phyloP scores from a whole-genome alignment of 2,797 vertebrate species.

The Eleutherodactylus coqui region DNA sequence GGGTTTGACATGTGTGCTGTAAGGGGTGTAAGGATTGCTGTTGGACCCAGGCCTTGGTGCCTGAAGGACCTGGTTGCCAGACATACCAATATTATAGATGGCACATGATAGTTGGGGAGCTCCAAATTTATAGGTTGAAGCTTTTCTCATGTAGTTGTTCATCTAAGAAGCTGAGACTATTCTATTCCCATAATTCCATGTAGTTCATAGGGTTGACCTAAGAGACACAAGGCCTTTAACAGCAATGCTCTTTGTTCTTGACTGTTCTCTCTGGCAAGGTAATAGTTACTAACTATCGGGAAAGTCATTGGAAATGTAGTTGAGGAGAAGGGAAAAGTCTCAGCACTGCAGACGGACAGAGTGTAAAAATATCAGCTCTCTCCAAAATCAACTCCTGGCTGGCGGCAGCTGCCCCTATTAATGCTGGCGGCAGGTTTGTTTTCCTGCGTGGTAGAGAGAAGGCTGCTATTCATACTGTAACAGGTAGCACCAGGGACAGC shows the following conservation, averaged over 20 bases:
- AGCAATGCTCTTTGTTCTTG: conserved; percentile 6
- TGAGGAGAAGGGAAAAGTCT: conserved; percentile 55
- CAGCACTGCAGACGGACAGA: conserved; percentile 53
- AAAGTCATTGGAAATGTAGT: conserved; percentile 55
- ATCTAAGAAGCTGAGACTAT: not conserved
- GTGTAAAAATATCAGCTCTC: conserved; percentile 82
- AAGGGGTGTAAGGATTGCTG: too few species aligned
- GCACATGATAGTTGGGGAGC: not conserved
- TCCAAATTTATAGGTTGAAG: not conserved
- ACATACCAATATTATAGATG: not conserved
- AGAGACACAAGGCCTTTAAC: not conserved
- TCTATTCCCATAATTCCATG: not conserved
- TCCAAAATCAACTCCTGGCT: conserved; percentile 84
- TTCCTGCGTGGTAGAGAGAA: conserved; percentile 80
- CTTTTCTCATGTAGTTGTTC: not conserved
- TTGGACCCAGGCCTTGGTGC: too few species aligned
- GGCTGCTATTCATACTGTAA: conserved; percentile 82
- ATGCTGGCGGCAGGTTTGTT: conserved; percentile 78
- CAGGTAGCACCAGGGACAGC: conserved; percentile 73
- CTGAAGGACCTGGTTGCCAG: too few species aligned
- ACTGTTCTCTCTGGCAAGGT: conserved; percentile 7
- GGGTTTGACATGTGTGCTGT: too few species aligned
- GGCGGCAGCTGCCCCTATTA: conserved; percentile 81
- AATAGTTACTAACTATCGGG: conserved; percentile 54
- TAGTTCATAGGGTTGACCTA: not conserved